Evolutionary conservation across 2,797 vertebrate genomes (phyloP).

Genomic region (Gymnodraco acuticeps): DNA sequence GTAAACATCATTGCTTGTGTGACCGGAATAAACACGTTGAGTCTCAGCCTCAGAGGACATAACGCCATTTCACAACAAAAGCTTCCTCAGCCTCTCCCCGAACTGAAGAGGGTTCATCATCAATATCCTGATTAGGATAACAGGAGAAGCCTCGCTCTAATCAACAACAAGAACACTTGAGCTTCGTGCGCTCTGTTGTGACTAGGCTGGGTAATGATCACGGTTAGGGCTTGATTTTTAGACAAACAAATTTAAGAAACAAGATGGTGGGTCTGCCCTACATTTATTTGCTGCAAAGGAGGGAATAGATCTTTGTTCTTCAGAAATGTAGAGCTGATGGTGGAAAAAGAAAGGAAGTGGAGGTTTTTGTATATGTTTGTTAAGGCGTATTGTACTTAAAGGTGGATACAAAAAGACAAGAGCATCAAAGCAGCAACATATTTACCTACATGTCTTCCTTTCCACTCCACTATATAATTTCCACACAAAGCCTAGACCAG

Average conservation of each 20-base stretch:
- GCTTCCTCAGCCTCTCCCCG: conserved; percentile 39
- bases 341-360: conserved; percentile 1
- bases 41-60: conserved; percentile 26
- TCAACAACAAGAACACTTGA: conserved; percentile 73
- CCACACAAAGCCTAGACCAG: conserved; percentile 45
- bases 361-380: conserved; percentile 6
- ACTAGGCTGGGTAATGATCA: conserved; percentile 56
- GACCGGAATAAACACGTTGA: conserved; percentile 26
- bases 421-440: conserved; percentile 26
- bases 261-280: conserved; percentile 23
- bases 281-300: conserved; percentile 32
- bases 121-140: conserved; percentile 72
- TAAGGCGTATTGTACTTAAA: neutral
- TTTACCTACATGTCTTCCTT: conserved; percentile 46
- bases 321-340: conserved; percentile 30
- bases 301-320: conserved; percentile 19
- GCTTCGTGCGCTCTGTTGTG: conserved; percentile 49
- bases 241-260: conserved; percentile 63
- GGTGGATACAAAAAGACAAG: neutral
- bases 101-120: conserved; percentile 61
- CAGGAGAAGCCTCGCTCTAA: conserved; percentile 55
- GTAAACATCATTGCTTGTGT: conserved; percentile 23
- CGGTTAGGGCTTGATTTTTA: conserved; percentile 54
- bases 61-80: conserved; percentile 59
- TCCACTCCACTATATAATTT: conserved; percentile 41